A percentile compares a stretch with the other conserved stretches of the same genome.
Evolutionary conservation across 1,140 invertebrate species (phyloP).

Genomic region (Leptinotarsa defecta): DNA sequence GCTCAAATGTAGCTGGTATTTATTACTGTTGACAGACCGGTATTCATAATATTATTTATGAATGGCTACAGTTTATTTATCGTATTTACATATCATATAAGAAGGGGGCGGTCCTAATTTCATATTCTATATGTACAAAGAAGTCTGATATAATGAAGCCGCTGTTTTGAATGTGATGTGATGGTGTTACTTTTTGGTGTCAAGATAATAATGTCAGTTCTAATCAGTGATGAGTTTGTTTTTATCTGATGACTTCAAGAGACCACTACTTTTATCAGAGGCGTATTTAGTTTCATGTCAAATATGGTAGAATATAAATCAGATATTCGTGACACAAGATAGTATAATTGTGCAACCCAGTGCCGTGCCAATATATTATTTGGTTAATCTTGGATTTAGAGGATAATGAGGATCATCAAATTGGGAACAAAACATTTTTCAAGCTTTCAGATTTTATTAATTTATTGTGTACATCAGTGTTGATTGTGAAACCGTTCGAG

Average conservation of each 20-base stretch:
- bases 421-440: no score
- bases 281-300: no score
- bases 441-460: no score
- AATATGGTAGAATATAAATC: no score
- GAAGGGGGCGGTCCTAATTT: constrained; percentile 26
- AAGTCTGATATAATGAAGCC: constrained; percentile 4
- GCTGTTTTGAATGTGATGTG: background rate
- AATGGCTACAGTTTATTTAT: constrained; percentile 27
- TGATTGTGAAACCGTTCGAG: no score
- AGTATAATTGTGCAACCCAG: no score
- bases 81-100: constrained; percentile 28
- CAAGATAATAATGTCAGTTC: background rate
- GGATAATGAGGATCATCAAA: no score
- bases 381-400: no score
- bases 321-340: no score
- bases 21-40: constrained; percentile 43
- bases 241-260: background rate
- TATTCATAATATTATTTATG: constrained; percentile 42
- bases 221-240: background rate
- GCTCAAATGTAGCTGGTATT: constrained; percentile 45
- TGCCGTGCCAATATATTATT: no score
- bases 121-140: constrained; percentile 24
- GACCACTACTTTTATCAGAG: no score
- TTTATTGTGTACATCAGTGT: no score
- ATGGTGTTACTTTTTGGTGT: background rate